Percentiles rank a stretch among this genome's conserved stretches.
These are phyloP conservation scores for Pomacea canaliculata DNA, from an alignment of 2,888 invertebrate species.

Conservation along the genomic window DNA sequence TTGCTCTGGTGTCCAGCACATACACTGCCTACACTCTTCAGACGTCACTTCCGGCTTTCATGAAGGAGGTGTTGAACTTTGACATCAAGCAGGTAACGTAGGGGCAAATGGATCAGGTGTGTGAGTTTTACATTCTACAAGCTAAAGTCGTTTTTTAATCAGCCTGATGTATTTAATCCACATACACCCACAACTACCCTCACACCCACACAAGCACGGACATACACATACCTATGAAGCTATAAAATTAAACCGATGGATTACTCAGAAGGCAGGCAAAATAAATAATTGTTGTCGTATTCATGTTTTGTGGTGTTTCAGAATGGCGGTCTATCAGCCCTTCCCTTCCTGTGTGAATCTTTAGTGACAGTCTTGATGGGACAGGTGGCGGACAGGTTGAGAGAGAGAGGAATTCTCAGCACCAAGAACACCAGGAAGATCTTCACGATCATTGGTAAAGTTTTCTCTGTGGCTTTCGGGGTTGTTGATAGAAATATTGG, in stretches of 20 bases:
- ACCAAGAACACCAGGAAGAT: conserved; percentile 53
- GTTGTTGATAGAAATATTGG: too few relatives aligned
- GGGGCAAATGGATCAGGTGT: too few relatives aligned
- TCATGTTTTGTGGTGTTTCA: background rate
- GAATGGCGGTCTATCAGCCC: conserved; percentile 41
- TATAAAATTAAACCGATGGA: background rate
- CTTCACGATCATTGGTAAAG: conserved; percentile 36
- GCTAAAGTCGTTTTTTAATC: too few relatives aligned
- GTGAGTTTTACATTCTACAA: too few relatives aligned
- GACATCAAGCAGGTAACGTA: conserved; percentile 50
- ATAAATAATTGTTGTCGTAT: too few relatives aligned
- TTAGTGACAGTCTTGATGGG: conserved; percentile 42
- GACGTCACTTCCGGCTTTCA: conserved; percentile 58
- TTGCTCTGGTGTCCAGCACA: conserved; percentile 72
- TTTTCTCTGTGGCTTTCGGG: too few relatives aligned
- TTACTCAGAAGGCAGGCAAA: background rate
- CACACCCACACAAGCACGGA: background rate
- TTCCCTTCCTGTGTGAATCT: conserved; percentile 49
- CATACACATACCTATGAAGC: background rate
- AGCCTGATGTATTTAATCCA: too few relatives aligned
- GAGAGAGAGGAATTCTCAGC: conserved; percentile 42
- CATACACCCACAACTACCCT: too few relatives aligned
- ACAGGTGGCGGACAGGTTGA: conserved; percentile 47
- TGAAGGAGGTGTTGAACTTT: conserved; percentile 61
- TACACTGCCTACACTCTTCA: conserved; percentile 66